Conservation (phyloP, 37 sponge, comb jelly and placozoan species). For the Cladorhizidae sp. region DNA sequence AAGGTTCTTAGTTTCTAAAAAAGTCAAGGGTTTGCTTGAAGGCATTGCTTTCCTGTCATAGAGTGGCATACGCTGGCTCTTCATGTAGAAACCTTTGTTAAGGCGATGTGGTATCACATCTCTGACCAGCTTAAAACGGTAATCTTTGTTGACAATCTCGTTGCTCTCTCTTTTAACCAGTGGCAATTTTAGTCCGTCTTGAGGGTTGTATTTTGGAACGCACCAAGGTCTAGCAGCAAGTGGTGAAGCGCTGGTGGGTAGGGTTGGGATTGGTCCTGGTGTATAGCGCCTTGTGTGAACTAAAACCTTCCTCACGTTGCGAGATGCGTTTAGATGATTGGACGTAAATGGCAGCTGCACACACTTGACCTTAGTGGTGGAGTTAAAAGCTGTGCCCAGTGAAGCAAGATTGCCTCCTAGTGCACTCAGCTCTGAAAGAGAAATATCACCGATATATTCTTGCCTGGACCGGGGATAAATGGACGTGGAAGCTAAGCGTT, state of each 20-base stretch:
- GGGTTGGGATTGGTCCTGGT: neutral
- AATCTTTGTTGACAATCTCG: neutral
- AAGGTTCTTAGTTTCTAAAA: neutral
- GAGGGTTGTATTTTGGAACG: no score
- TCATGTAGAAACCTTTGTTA: conserved; percentile 51
- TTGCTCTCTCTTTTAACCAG: no score
- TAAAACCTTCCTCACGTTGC: conserved; percentile 23
- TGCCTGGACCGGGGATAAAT: no score
- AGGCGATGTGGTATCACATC: conserved; percentile 42
- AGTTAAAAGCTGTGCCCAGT: conserved; percentile 37
- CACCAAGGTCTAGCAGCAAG: conserved; percentile 29
- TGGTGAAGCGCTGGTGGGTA: neutral
- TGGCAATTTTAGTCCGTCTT: no score
- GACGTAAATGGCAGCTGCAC: conserved; percentile 48
- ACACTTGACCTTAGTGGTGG: conserved; percentile 43
- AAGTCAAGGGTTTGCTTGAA: conserved; percentile 10
- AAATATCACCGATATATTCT: no score
- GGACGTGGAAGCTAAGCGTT: no score
- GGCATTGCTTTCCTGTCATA: conserved; percentile 18
- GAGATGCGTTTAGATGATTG: neutral
- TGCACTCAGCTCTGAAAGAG: conserved; percentile 45
- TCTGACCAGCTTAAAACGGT: neutral
- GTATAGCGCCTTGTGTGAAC: conserved; percentile 41
- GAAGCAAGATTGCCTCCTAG: conserved; percentile 7
- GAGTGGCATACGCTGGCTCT: conserved; percentile 21